Evolutionary conservation across 2,888 invertebrate genomes (phyloP), one percentile per base, ranked within the genome.

Genomic region (Dryococelus australis): DNA sequence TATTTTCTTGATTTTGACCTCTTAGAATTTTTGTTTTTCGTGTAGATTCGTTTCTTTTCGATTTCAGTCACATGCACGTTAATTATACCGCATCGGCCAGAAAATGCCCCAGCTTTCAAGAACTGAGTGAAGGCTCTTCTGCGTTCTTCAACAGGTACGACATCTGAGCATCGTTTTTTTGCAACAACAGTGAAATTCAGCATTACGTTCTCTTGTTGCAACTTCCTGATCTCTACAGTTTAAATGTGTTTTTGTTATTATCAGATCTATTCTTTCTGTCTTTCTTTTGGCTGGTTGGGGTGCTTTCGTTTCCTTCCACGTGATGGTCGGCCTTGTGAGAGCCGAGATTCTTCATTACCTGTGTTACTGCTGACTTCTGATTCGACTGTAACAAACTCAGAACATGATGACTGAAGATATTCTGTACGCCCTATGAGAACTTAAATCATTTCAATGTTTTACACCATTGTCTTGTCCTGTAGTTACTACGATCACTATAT

Each of bases 261-360:
- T 65, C 65, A 65, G 65, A 65, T 65, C 65, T 65, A n/a, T 65
- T 65, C 16, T 65, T 65, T 65, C 65, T 65, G 65, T 65, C 10
- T 20, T 65, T 20, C n/a, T 20, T 16, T 20, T 20, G 65, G 16
- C 65, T 65, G 65, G 65, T 65, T 16, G 20, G 65, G 65, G 16
- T 65, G 65, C 65, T 65, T 65, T 65, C 65, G 65, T 65, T 65
- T 65, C 65, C 65, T 65, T 65, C 65, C 65, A 65, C 65, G 65
- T 65, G 65, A 65, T 65, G 65, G 65, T 65, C 65, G 65, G 20
- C 65, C 65, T 65, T 65, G 10, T 16, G 65, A 65, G 65, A 65
- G 65, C 65, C 20, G 65, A 65, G 65, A 65, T 65, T 65, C 65
- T 65, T 65, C 65, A 65, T 65, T 65, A 65, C 16, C 65, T 16